Base-by-base conservation (phyloP, 2,888 invertebrate genomes). In the Rhorus exstirpatorius region DNA sequence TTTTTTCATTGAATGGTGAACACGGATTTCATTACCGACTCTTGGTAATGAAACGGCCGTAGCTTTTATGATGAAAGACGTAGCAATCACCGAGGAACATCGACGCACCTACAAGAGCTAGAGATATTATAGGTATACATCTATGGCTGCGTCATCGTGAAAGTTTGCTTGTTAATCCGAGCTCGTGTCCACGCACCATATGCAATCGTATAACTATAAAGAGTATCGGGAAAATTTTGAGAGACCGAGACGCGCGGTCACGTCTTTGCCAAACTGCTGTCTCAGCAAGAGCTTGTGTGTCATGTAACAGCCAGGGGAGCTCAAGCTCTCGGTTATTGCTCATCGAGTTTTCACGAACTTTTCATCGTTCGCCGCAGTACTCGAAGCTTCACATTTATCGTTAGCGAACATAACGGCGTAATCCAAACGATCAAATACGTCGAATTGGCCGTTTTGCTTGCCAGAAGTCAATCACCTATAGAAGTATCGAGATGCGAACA, bases 231-330 rank as follows among this genome's bases (percentile, higher is more conserved):
- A 26, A 49, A 76, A 72, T 81, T 19, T 4, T 51, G 74, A 61
- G 44, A 35, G 63, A 67, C 26, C 58, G 8, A n/a, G n/a, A n/a
- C n/a, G n/a, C 12, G 21, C 41, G 60, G 38, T 60, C 10, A 19
- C n/a, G 58, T 61, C 65, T 49, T 46, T 83, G 83, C 81, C 81
- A 83, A 83, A 79, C 21, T 79, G 75, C 75, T 71, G 71, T 83
- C 55, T 17, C 71, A 35, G 35, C 24, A 35, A 44, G 41, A 53
- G 12, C n/a, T 26, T 26, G 24, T 46, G 35, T 46, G 61, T 75
- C 61, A 14, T 63, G 70, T 68, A 80, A 75, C 70, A 67, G 38
- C 26, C 38, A 61, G n/a, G 41, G 55, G 17, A 46, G 65, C 21
- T n/a, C 17, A 38, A 41, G 41, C 14, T 53, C 68, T 26, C 31